Base-by-base conservation (phyloP, 2,797 vertebrate species). In the Ptychobarbus kaznakovi region DNA sequence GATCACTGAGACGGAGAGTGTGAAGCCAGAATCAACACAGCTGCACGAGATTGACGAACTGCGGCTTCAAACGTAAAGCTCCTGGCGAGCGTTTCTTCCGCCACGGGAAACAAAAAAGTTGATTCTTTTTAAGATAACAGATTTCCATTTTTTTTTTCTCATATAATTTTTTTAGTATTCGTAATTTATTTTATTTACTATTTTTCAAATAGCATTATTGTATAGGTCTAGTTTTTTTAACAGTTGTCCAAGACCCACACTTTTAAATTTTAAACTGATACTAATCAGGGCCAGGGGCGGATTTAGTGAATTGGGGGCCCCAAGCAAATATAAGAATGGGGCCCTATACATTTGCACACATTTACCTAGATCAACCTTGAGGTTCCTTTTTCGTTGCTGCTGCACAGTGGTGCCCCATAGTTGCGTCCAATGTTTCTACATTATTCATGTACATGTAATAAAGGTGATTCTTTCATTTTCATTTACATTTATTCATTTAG, bases 51-150 rank as follows among this genome's bases (percentile, higher is more conserved):
- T 1, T 10, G 4, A 46, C 16, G 49, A 32, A 49, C 25, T 1
- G 32, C 0, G 49, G 22, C 0, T 83, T 83, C 82, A 83, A 76
- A 40, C 22, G 51, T 25, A 83, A 83, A 83, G 82, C 15, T 76
- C 73, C 32, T 46, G 16, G 16, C 25, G n/a, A 82, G 40, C 2
- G 40, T 22, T 38, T 75, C 10, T 44, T 72, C 11, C 2, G 15
- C n/a, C 12, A 46, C 1, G 6, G 6, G 0, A 70, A 72, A 25
- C 12, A 44, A 72, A 8, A 72, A 13, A 1, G 3, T 28, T 5
- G 66, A 12, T 38, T 38, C 5, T 18, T 51, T 51, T 42, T 18
- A 32, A 68, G 9, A 0, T 35, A 38, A 68, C 32, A 38, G 3
- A 38, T 68, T 68, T 68, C 16, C 3, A 38, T 32, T 18, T 56